Evolutionary conservation across 2,797 vertebrate genomes (phyloP).

Genomic region (Pangasius djambal): DNA sequence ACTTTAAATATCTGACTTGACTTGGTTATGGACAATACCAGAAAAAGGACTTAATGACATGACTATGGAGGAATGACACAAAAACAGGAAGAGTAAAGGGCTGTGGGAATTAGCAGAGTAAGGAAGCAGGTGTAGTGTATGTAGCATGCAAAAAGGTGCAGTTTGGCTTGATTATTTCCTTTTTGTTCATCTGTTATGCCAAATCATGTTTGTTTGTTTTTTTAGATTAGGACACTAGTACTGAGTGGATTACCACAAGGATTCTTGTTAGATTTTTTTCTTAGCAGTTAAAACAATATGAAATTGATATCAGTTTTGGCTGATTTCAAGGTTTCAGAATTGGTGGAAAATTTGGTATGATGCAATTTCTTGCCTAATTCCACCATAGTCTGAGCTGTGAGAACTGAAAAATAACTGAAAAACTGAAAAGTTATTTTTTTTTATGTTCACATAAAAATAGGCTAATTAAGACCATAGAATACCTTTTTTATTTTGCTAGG

Average conservation of each 20-base stretch:
- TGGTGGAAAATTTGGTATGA: too few relatives aligned
- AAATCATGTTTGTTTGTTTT: neutral
- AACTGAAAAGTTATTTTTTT: too few relatives aligned
- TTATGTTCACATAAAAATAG: too few relatives aligned
- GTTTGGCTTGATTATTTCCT: neutral
- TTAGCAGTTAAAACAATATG: neutral
- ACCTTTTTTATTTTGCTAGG: too few relatives aligned
- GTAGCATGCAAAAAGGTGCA: neutral
- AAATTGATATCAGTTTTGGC: neutral
- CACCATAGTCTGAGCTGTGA: too few relatives aligned
- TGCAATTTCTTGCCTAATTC: too few relatives aligned
- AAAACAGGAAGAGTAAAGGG: neutral
- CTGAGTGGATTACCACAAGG: neutral
- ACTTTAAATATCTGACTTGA: neutral
- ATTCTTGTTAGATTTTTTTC: too few relatives aligned
- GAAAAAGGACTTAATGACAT: neutral
- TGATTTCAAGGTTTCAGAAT: too few relatives aligned
- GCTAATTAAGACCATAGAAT: neutral
- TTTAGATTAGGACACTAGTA: too few relatives aligned
- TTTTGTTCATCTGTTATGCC: neutral
- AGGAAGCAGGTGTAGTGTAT: neutral
- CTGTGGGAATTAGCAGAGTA: neutral
- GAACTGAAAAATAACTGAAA: too few relatives aligned
- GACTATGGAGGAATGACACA: neutral
- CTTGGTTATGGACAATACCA: neutral